Evolutionary conservation across 2,888 invertebrate species (phyloP).

Genomic region (Chromoteleia sp.): DNA sequence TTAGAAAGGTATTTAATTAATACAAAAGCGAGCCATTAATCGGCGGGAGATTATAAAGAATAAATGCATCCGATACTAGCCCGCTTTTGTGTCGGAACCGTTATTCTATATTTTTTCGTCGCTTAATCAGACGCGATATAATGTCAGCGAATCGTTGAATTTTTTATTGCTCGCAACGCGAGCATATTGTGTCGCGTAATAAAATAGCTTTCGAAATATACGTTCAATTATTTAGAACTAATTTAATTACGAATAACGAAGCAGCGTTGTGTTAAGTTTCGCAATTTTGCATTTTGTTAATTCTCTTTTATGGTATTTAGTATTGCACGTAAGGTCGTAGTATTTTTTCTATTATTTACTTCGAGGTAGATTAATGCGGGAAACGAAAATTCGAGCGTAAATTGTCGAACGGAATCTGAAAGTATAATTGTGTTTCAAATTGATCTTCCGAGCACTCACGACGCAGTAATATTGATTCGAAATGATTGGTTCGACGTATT

Average conservation of each 20-base stretch:
- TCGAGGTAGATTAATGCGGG: no score
- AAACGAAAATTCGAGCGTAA: constrained; percentile 9
- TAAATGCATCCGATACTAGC: constrained; percentile 12
- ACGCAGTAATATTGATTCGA: constrained; percentile 17
- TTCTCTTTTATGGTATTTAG: no score
- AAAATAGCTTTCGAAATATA: no score
- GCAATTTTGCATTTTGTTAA: no score
- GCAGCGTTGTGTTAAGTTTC: no score
- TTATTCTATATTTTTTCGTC: constrained; percentile 21
- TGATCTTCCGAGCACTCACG: constrained; percentile 1
- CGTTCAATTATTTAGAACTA: no score
- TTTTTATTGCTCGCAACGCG: constrained; percentile 14
- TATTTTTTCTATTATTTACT: no score
- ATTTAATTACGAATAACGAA: no score
- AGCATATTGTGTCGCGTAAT: constrained; percentile 11
- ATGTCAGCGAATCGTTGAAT: constrained; percentile 21
- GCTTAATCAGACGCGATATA: constrained; percentile 32
- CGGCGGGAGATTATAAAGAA: constrained; percentile 13
- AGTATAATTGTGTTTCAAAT: constrained; percentile 7
- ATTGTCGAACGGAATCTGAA: constrained; percentile 1
- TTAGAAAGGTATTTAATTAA: constrained; percentile 2
- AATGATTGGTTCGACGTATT: constrained; percentile 31
- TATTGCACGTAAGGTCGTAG: no score
- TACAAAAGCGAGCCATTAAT: constrained; percentile 11
- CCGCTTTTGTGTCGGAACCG: constrained; percentile 1